phyloP scores from a whole-genome alignment of 1,140 invertebrate species.

The Metopolophium dirhodum region DNA sequence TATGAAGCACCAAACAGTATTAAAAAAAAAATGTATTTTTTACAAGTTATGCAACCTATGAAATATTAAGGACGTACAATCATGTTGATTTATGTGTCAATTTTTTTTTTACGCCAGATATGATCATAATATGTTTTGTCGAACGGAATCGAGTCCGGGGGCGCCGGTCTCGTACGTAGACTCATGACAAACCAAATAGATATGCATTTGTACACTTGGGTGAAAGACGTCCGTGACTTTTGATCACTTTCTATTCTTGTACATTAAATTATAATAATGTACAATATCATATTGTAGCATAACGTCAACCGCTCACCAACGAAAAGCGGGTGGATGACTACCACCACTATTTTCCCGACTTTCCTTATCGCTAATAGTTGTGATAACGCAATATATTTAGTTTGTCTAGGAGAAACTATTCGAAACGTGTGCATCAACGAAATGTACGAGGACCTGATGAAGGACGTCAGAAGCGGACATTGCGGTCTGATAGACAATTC shows the following conservation, averaged over 20 bases:
- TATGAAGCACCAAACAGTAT: not conserved
- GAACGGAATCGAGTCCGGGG: not conserved
- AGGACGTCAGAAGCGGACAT: not conserved
- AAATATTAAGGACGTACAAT: not conserved
- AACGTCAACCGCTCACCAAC: not conserved
- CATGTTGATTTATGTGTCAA: not conserved
- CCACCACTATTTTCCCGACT: not conserved
- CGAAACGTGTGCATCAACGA: not conserved
- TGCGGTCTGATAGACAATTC: not conserved
- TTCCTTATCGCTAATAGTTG: not conserved
- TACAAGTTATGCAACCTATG: not conserved
- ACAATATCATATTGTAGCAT: not conserved
- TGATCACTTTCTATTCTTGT: not conserved
- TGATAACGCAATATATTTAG: not conserved
- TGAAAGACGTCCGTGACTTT: not conserved
- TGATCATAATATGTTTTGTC: not conserved
- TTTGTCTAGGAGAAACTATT: not conserved
- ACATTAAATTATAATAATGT: not conserved
- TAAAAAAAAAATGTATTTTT: not conserved
- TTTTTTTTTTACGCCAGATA: not conserved
- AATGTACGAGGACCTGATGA: not conserved
- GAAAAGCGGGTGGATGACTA: not conserved
- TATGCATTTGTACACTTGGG: not conserved
- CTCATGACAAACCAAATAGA: not conserved
- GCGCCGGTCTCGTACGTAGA: not conserved